phyloP scores from a whole-genome alignment of 1,140 invertebrate genomes.

The Drosophila navojoa region DNA sequence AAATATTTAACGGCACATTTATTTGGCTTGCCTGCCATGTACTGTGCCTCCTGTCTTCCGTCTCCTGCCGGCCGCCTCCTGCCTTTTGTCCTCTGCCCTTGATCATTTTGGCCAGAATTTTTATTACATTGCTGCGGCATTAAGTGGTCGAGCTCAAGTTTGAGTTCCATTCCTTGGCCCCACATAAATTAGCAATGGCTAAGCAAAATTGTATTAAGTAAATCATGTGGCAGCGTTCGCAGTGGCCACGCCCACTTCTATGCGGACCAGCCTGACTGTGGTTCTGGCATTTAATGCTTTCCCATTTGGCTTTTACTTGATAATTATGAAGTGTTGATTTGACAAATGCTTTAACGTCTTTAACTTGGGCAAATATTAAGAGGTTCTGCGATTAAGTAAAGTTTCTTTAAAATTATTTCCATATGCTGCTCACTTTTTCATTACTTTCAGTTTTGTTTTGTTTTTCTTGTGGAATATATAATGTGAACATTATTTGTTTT shows the following conservation, averaged over 20 bases:
- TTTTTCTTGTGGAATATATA: too few relatives aligned
- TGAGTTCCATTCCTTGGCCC: slow-evolving; percentile 20
- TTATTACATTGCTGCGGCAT: slow-evolving; percentile 73
- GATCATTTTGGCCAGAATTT: slow-evolving; percentile 61
- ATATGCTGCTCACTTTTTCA: not conserved
- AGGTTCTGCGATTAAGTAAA: not conserved
- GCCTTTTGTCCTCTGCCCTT: slow-evolving; percentile 8
- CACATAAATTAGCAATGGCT: slow-evolving; percentile 67
- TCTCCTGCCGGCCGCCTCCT: slow-evolving; percentile 6
- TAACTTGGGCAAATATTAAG: slow-evolving; percentile 1
- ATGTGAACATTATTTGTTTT: not conserved
- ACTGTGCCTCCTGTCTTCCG: not conserved
- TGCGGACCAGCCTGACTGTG: not conserved
- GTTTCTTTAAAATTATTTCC: not conserved
- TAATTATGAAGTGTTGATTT: slow-evolving; percentile 45
- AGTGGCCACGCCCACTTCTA: slow-evolving; percentile 16
- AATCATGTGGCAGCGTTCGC: slow-evolving; percentile 57
- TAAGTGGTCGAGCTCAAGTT: slow-evolving; percentile 63
- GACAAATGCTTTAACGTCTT: slow-evolving; percentile 24
- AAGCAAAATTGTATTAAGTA: slow-evolving; percentile 66
- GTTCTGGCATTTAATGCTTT: slow-evolving; percentile 8
- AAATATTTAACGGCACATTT: slow-evolving; percentile 81
- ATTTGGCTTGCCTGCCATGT: slow-evolving; percentile 42
- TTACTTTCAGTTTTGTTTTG: not conserved
- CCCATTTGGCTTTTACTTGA: slow-evolving; percentile 20